Conservation (phyloP, 2,797 vertebrate species). For the Acanthurus lineatus region DNA sequence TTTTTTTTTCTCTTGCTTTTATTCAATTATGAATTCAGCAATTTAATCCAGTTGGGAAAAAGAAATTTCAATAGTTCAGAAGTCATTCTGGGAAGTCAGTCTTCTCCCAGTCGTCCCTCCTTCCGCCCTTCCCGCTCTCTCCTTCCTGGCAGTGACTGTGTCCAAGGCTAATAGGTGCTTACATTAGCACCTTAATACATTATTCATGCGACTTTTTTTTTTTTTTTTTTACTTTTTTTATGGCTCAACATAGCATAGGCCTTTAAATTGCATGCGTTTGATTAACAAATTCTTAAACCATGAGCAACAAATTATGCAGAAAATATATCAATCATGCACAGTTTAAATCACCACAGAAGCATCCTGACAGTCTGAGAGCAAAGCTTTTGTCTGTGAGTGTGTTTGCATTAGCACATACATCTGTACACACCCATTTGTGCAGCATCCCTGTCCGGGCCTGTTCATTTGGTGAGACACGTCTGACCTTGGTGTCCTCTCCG, state of each 20-base stretch:
- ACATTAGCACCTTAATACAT: conserved; percentile 71
- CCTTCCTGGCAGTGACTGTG: conserved; percentile 62
- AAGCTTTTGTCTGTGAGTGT: conserved; percentile 12
- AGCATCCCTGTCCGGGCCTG: conserved; percentile 24
- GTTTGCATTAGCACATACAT: conserved; percentile 38
- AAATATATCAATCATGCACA: conserved; percentile 39
- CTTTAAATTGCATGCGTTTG: conserved; percentile 56
- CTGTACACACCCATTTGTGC: conserved; percentile 23
- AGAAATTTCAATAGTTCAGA: conserved; percentile 55
- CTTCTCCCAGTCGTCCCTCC: conserved; percentile 28
- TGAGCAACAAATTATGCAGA: conserved; percentile 49
- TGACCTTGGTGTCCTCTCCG: conserved; percentile 75
- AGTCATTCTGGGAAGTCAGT: conserved; percentile 60
- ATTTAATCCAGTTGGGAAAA: conserved; percentile 52
- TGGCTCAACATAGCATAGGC: conserved; percentile 68
- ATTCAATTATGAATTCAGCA: conserved; percentile 65
- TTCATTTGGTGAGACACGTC: conserved; percentile 40
- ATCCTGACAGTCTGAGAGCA: conserved; percentile 9
- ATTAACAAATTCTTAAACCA: conserved; percentile 69
- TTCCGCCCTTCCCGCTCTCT: neutral
- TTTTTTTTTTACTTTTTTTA: conserved; percentile 21
- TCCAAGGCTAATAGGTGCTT: conserved; percentile 70
- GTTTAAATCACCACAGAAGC: conserved; percentile 8
- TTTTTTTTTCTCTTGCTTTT: conserved; percentile 40
- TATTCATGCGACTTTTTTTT: conserved; percentile 65